Evolutionary conservation across 2,797 vertebrate species (phyloP).

Genomic region (Lepus townsendii): DNA sequence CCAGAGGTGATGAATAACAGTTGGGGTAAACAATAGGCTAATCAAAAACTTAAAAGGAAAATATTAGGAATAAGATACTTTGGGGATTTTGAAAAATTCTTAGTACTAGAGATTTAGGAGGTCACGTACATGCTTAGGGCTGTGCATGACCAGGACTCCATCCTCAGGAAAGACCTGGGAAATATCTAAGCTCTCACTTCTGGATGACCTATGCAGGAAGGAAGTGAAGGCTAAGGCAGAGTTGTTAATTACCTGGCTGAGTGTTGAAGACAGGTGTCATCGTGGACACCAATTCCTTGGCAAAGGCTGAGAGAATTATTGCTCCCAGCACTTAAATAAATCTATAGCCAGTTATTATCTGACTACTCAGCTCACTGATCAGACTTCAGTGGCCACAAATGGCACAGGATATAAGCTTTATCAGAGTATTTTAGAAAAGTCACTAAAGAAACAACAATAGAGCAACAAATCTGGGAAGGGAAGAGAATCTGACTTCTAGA

Average conservation of each 20-base stretch:
- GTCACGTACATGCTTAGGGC: neutral
- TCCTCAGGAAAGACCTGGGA: neutral
- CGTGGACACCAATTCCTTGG: neutral
- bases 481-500: neutral
- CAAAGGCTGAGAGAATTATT: neutral
- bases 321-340: neutral
- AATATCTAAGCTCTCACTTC: neutral
- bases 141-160: neutral
- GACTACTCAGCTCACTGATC: neutral
- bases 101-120: neutral
- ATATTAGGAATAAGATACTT: neutral
- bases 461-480: neutral
- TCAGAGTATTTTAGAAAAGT: neutral
- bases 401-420: neutral
- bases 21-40: neutral
- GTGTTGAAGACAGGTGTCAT: neutral
- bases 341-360: neutral
- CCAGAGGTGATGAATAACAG: neutral
- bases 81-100: neutral
- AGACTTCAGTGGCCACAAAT: neutral
- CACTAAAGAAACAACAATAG: neutral
- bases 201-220: neutral
- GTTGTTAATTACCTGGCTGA: neutral
- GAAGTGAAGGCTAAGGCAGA: neutral
- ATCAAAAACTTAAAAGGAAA: slow-evolving; percentile 34